Base-by-base conservation (phyloP, 2,113 vertebrate genomes). In the Porphyrio hochstetteri region DNA sequence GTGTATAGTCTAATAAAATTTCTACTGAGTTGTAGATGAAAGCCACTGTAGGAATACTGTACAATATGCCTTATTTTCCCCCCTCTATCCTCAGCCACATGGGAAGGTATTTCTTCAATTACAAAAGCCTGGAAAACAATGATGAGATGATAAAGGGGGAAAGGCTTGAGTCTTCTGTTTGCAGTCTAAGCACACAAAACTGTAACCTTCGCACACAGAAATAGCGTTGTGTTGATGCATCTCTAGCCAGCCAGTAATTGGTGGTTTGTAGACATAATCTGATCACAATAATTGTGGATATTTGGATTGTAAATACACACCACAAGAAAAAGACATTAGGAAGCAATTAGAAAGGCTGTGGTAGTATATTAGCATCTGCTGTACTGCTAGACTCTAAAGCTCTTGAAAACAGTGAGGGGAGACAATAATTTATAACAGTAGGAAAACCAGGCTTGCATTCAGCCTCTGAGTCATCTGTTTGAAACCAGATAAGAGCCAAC, bases 321-420 rank as follows among this genome's bases (percentile, higher is more conserved):
- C 31, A 87, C 31, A 44, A 87, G 50, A 76, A 84, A 82, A 95
- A 95, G 44, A 94, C 67, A 80, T 60, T 85, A 90, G 35, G 36
- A 95, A 90, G 87, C 87, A 85, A 85, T 95, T 85, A 96, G 72
- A 95, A 93, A 82, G 35, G 19, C 65, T 85, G 77, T 92, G 57
- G 48, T 75, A 61, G 33, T 92, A 29, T 76, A 85, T 91, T 50
- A 89, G 61, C 79, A 65, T 93, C 77, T 94, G 81, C 44, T 89
- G 29, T 76, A 50, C 53, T 65, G 35, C 70, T 89, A 88, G 61
- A 61, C 33, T 82, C 38, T 64, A 89, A 82, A 87, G 38, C 16
- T 79, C 38, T 92, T 82, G 44, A 61, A 92, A 95, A 82, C 36
- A 65, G 27, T 78, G 50, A 84, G 57, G 28, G 75, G 15, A 52